Base-by-base conservation (phyloP, 1,140 invertebrate species). In the Drosophila ficusphila region DNA sequence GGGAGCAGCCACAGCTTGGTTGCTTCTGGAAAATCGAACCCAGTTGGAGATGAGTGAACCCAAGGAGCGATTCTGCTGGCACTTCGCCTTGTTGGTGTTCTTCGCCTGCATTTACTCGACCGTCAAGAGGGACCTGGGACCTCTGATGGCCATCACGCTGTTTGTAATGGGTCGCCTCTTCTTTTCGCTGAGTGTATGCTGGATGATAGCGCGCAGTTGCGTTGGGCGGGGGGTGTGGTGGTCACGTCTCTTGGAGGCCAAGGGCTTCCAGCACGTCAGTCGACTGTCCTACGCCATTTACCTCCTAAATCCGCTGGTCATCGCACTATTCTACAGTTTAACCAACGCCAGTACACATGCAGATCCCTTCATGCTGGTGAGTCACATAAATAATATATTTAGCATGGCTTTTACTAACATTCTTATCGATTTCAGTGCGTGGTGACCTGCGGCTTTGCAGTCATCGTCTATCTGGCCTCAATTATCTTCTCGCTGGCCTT, bases 151-250 rank as follows among this genome's bases (percentile, higher is more conserved):
- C 34, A 81, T 91, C 11, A 69, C 88, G 0, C 47, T 91, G 8
- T 88, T 91, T 8, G 89, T 91, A 1, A 27, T 90, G 23, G 90
- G 90, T 0, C 76, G 90, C 8, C 51, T 91, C 1, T 78, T 83
- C 38, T 91, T 91, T 57, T 83, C 89, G 9, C 27, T 89, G 6
- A 78, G 79, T 18, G 65, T 91, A 18, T 90, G 89, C 44, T 91
- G 90, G 90, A 91, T 91, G 89, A 90, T 91, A 41, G 65, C 86
- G 3, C 88, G 90, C 42, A 91, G 90, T 29, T 85, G 88, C 1
- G 58, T 54, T 3, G 90, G 89, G 0, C 74, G 81, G 6, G 81
- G 90, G 12, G 76, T 77, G 7, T 86, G 77, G 76, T 91, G 89
- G 86, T 91, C 91, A 4, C 79, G 90, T 11, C 61, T 91, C 23